These are phyloP conservation scores for Ochotona princeps DNA, from an alignment of 2,113 vertebrate genomes.

Conservation along the genomic window DNA sequence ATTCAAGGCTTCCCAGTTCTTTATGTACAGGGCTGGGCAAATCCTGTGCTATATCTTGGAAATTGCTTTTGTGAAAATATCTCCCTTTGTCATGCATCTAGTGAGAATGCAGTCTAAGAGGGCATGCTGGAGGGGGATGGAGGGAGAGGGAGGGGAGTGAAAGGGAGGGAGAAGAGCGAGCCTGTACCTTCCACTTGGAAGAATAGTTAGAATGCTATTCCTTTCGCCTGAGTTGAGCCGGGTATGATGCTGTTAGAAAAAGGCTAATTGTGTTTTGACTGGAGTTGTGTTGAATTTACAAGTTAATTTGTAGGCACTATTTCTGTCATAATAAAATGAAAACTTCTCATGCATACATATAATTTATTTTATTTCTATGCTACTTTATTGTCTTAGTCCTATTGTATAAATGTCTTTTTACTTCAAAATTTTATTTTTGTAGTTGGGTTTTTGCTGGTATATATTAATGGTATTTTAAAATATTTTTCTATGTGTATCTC, in stretches of 20 bases:
- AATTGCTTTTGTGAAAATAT: background rate
- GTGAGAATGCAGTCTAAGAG: background rate
- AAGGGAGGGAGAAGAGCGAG: too few species aligned
- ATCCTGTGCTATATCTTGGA: background rate
- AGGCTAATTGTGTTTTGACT: background rate
- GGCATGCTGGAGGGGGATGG: background rate
- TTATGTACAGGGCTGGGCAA: constrained; percentile 6
- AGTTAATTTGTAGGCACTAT: constrained; percentile 28
- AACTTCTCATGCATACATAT: constrained; percentile 19
- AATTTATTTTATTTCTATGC: constrained; percentile 31
- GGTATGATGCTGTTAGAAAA: background rate
- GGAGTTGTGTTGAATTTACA: constrained; percentile 32
- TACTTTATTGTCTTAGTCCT: constrained; percentile 19
- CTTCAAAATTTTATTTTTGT: constrained; percentile 43
- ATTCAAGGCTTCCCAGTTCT: background rate
- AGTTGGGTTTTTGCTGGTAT: background rate
- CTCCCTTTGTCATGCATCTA: background rate
- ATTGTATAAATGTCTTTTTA: constrained; percentile 24
- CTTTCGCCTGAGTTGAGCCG: background rate
- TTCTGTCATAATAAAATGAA: constrained; percentile 44
- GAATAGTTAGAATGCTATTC: background rate
- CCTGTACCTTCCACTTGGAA: background rate
- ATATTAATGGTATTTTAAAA: constrained; percentile 16
- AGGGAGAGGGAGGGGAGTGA: background rate
- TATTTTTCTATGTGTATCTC: background rate